phyloP scores from a whole-genome alignment of 2,113 vertebrate species.

The Vireo altiloquus region DNA sequence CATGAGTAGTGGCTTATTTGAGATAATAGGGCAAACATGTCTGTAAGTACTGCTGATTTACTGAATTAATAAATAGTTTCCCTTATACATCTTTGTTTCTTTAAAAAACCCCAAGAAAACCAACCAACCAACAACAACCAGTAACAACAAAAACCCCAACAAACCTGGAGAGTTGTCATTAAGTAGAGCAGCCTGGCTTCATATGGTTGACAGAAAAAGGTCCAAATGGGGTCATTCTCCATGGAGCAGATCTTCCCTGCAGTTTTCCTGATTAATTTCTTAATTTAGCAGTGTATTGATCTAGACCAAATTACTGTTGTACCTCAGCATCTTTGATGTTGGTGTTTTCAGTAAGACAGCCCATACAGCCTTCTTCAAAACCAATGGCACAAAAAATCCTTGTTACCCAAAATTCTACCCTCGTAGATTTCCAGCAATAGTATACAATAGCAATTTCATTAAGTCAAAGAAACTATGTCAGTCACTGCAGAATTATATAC shows the following conservation, averaged over 20 bases:
- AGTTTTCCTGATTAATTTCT: not conserved
- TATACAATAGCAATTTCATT: not conserved
- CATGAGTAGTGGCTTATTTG: not conserved
- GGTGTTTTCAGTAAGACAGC: not conserved
- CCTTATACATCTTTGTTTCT: not conserved
- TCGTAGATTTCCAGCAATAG: not conserved
- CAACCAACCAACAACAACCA: not conserved
- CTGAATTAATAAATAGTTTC: not conserved
- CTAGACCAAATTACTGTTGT: not conserved
- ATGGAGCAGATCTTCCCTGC: not conserved
- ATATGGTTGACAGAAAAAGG: not conserved
- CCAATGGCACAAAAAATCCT: not conserved
- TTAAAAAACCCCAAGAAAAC: not conserved
- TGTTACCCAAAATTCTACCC: not conserved
- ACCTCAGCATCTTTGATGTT: not conserved
- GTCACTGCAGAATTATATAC: not conserved
- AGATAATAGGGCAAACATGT: not conserved
- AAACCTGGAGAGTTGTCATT: not conserved
- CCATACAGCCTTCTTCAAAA: not conserved
- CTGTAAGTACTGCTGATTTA: not conserved
- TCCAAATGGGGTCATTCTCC: not conserved
- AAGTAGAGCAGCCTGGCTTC: not conserved
- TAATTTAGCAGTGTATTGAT: not conserved
- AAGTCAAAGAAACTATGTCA: not conserved
- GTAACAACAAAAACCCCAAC: not conserved